Conservation (phyloP, 2,888 invertebrate species). For the Lissocephala sabroskyi region DNA sequence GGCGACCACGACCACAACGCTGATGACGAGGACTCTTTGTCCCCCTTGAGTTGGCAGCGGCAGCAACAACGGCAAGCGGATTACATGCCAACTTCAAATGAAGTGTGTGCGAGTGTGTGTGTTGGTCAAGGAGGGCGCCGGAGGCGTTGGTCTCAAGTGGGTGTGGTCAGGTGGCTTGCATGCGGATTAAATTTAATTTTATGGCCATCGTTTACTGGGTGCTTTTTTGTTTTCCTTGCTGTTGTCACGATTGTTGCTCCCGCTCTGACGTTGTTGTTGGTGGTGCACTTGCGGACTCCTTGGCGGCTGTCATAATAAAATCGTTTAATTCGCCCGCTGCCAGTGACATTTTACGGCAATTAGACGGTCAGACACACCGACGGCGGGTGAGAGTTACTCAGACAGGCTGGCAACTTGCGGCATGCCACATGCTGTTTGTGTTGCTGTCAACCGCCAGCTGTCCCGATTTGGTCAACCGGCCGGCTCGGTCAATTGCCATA, state of each 20-base stretch:
- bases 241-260: constrained; percentile 5
- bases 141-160: constrained; percentile 19
- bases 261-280: constrained; percentile 1
- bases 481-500: constrained; percentile 41
- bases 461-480: constrained; percentile 38
- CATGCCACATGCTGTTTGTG: constrained; percentile 35
- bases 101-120: background rate
- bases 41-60: too few species aligned
- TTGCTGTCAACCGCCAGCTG: background rate
- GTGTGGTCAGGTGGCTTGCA: constrained; percentile 54
- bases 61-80: constrained; percentile 45
- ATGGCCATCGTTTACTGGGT: constrained; percentile 39
- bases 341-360: constrained; percentile 37
- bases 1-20: too few species aligned
- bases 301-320: constrained; percentile 53
- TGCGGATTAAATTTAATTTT: constrained; percentile 60
- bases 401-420: constrained; percentile 31
- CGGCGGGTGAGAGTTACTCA: constrained; percentile 3
- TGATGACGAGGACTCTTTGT: too few species aligned
- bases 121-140: background rate
- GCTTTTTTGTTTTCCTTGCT: constrained; percentile 8
- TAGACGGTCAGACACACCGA: constrained; percentile 8
- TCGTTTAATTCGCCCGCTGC: constrained; percentile 40
- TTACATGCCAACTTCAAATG: constrained; percentile 35
- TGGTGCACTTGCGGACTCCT: constrained; percentile 5